phyloP scores from a whole-genome alignment of 2,113 vertebrate genomes.

The Pleuronectes platessa region DNA sequence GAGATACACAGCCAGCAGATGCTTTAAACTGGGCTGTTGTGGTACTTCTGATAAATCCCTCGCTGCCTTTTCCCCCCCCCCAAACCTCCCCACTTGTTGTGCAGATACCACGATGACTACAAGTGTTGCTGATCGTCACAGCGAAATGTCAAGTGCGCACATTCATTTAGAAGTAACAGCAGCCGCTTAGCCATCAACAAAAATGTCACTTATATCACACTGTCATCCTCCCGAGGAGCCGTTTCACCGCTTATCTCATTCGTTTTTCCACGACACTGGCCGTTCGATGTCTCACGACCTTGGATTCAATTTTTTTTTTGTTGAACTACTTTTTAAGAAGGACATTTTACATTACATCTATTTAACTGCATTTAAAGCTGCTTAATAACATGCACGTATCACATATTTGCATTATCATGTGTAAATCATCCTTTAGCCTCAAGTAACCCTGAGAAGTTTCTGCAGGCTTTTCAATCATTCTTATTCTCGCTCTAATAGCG shows the following conservation, averaged over 20 bases:
- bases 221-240: background rate
- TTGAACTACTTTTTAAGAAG: no score
- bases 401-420: background rate
- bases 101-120: slow-evolving; percentile 21
- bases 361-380: background rate
- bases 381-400: background rate
- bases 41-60: background rate
- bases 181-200: background rate
- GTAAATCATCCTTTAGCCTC: background rate
- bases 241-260: slow-evolving; percentile 8
- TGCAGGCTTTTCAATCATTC: background rate
- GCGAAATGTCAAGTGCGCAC: slow-evolving; percentile 54
- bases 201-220: slow-evolving; percentile 44
- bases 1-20: no score
- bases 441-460: background rate
- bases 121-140: slow-evolving; percentile 8
- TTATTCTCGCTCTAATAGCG: background rate
- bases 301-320: no score
- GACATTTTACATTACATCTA: no score
- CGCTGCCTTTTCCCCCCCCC: background rate
- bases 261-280: background rate
- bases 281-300: background rate
- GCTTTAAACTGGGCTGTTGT: background rate
- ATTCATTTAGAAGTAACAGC: slow-evolving; percentile 30
- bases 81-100: background rate